Percentiles rank a stretch among this genome's conserved stretches.
Evolutionary conservation across 2,113 vertebrate species (phyloP).

Genomic region (Oncorhynchus clarkii): DNA sequence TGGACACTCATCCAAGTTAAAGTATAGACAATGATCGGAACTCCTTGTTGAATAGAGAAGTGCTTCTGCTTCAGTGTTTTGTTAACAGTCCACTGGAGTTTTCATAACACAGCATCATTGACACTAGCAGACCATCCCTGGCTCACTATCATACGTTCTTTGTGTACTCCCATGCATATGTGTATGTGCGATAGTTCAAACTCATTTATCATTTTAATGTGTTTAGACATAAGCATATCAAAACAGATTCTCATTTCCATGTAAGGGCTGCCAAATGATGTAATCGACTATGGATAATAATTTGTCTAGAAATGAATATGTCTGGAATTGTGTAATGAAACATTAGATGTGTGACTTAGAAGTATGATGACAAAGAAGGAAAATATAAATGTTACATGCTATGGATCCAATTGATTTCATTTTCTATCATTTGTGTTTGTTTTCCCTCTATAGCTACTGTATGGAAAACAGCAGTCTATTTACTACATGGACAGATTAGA

Average conservation of each 20-base stretch:
- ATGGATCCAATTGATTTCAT: background rate
- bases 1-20: background rate
- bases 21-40: background rate
- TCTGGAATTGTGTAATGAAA: background rate
- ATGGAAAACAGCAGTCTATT: background rate
- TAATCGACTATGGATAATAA: background rate
- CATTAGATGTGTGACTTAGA: background rate
- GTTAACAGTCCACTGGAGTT: constrained; percentile 10
- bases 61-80: constrained; percentile 8
- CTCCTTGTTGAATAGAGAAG: background rate
- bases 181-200: background rate
- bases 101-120: constrained; percentile 8
- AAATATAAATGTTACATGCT: background rate
- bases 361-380: background rate
- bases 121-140: background rate
- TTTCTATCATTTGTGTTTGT: background rate
- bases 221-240: background rate
- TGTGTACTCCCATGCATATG: background rate
- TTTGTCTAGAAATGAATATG: background rate
- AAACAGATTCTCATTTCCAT: background rate
- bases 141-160: background rate
- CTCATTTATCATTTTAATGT: background rate
- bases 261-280: too few relatives aligned
- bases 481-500: background rate
- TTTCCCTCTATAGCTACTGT: background rate